Evolutionary conservation across 2,113 vertebrate genomes (phyloP).

Genomic region (Myodes glareolus): DNA sequence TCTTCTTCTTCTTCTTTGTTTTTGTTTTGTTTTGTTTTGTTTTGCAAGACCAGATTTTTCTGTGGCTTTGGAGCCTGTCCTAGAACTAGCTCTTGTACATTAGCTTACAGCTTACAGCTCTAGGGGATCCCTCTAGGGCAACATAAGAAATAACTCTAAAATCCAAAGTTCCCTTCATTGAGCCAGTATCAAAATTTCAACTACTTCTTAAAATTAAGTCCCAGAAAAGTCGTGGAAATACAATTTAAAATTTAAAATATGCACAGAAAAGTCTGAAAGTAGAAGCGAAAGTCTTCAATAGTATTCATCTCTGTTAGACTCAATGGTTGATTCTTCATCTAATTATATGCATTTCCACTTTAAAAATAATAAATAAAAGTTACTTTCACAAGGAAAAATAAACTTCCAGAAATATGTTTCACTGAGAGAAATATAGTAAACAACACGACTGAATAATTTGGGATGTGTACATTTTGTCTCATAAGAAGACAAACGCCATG

Average conservation of each 20-base stretch:
- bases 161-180: not conserved
- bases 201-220: not conserved
- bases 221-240: not conserved
- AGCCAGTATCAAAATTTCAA: not conserved
- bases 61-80: too few relatives aligned
- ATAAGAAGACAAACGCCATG: not conserved
- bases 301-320: not conserved
- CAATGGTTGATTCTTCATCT: not conserved
- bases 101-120: not conserved
- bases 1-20: too few relatives aligned
- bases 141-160: not conserved
- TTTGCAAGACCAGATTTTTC: too few relatives aligned
- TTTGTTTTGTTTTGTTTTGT: too few relatives aligned
- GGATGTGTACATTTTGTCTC: not conserved
- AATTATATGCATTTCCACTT: not conserved
- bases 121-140: not conserved
- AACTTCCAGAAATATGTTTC: not conserved
- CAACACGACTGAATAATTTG: not conserved
- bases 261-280: not conserved
- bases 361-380: not conserved
- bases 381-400: not conserved
- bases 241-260: not conserved
- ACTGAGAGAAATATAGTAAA: not conserved
- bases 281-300: not conserved
- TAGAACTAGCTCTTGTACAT: not conserved